Evolutionary conservation across 1,140 invertebrate genomes (phyloP).

Genomic region (Chironomus tepperi): DNA sequence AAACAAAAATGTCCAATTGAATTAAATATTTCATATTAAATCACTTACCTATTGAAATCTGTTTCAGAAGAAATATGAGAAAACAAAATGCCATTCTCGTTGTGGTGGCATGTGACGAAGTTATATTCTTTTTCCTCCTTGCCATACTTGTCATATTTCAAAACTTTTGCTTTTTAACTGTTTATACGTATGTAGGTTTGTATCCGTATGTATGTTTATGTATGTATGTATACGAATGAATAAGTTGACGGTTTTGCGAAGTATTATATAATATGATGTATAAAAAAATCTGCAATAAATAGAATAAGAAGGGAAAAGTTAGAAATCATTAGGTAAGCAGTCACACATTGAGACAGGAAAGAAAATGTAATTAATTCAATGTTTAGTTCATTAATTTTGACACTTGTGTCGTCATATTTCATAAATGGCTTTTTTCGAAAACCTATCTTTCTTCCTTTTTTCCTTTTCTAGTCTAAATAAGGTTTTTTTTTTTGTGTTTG

Average conservation of each 20-base stretch:
- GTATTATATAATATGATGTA: not conserved
- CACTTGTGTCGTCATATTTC: constrained; percentile 12
- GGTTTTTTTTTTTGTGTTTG: not conserved
- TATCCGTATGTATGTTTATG: not conserved
- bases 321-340: not conserved
- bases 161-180: not conserved
- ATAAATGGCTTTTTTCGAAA: constrained; percentile 3
- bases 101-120: not conserved
- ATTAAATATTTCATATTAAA: not conserved
- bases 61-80: not conserved
- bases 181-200: not conserved
- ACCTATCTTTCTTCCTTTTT: not conserved
- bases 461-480: no score
- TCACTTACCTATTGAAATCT: not conserved
- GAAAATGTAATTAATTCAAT: constrained; percentile 15
- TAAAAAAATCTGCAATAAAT: not conserved
- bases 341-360: not conserved
- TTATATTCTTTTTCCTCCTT: not conserved
- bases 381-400: constrained; percentile 14
- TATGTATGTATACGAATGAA: not conserved
- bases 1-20: no score
- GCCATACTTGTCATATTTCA: constrained; percentile 1
- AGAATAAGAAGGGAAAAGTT: not conserved
- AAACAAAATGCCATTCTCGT: not conserved
- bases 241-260: not conserved